Conservation (phyloP, 2,888 invertebrate species). For the Maniola hyperantus region DNA sequence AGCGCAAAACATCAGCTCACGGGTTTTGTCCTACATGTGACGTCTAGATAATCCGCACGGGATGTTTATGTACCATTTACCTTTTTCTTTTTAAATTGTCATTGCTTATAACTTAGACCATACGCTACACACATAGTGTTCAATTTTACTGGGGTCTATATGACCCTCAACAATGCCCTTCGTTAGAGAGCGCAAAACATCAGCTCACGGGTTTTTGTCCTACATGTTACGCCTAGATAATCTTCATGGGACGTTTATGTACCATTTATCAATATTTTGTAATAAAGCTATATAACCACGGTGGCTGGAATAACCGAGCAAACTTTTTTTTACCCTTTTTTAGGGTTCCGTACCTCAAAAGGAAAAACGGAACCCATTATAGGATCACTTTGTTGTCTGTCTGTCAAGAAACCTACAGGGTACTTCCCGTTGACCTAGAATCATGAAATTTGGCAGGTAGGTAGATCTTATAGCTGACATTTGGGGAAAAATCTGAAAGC, state of each 20-base stretch:
- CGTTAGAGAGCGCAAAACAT: conserved; percentile 67
- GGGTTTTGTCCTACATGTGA: conserved; percentile 58
- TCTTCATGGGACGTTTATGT: conserved; percentile 50
- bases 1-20: conserved; percentile 54
- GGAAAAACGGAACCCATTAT: too few species aligned
- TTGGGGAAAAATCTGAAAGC: too few species aligned
- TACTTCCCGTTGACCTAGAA: too few species aligned
- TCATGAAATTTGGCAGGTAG: too few species aligned
- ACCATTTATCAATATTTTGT: conserved; percentile 52
- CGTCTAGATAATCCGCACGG: conserved; percentile 55
- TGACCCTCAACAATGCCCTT: conserved; percentile 68
- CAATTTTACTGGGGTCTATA: conserved; percentile 65
- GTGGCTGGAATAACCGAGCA: conserved; percentile 12
- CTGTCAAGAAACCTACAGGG: too few species aligned
- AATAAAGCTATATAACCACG: conserved; percentile 39
- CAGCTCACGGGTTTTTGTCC: conserved; percentile 63
- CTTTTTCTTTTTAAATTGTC: too few species aligned
- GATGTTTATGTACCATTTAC: conserved; percentile 52
- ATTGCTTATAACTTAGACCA: too few species aligned
- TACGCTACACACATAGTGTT: conserved; percentile 50
- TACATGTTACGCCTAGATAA: conserved; percentile 53
- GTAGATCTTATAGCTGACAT: too few species aligned
- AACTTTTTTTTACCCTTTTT: background rate
- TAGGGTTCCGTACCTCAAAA: too few species aligned
- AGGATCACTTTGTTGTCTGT: too few species aligned